These are phyloP conservation scores for Leucopsar rothschildi DNA, from an alignment of 2,113 vertebrate species.

Conservation along the genomic window DNA sequence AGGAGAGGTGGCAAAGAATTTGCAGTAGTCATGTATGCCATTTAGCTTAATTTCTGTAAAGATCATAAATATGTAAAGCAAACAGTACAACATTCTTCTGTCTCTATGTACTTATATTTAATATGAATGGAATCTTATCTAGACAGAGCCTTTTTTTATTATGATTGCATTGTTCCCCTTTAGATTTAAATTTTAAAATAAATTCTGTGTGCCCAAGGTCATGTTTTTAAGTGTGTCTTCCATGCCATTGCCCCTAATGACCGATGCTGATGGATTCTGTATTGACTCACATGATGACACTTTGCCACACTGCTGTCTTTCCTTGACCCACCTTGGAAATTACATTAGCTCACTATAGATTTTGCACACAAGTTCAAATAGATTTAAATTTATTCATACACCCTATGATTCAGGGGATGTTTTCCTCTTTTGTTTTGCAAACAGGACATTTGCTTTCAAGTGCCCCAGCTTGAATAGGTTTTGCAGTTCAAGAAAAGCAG, in stretches of 20 bases:
- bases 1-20: background rate
- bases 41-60: background rate
- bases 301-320: background rate
- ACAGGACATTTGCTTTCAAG: conserved; percentile 39
- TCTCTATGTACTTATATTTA: background rate
- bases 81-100: background rate
- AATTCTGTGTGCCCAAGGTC: background rate
- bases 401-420: conserved; percentile 13
- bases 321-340: background rate
- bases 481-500: background rate
- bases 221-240: background rate
- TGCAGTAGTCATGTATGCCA: background rate
- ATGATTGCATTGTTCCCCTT: background rate
- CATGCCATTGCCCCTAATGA: background rate
- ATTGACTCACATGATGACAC: background rate
- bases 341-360: conserved; percentile 23
- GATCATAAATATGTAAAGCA: background rate
- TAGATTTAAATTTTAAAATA: background rate
- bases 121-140: background rate
- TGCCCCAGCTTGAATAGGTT: conserved; percentile 46
- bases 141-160: background rate
- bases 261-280: background rate
- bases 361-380: conserved; percentile 38
- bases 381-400: conserved; percentile 54
- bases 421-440: conserved; percentile 52